Evolutionary conservation across 2,888 invertebrate genomes (phyloP).

Genomic region (Apotomis turbidana): DNA sequence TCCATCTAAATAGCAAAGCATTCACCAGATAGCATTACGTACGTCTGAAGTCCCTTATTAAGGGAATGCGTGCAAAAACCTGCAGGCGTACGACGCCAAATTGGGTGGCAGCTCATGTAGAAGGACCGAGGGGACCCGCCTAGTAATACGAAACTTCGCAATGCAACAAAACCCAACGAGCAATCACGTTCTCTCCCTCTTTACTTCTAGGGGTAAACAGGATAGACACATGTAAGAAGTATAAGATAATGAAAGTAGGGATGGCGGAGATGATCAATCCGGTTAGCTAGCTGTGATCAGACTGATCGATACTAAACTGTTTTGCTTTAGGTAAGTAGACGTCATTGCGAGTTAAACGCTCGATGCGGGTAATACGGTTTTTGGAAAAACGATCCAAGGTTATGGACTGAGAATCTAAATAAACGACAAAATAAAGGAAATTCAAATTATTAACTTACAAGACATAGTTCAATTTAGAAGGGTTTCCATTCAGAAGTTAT

Average conservation of each 20-base stretch:
- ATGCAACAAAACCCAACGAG: conserved; percentile 6
- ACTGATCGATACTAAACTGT: conserved; percentile 43
- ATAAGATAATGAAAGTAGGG: conserved; percentile 11
- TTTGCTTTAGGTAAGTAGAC: conserved; percentile 39
- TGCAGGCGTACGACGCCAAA: conserved; percentile 61
- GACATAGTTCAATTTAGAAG: too few species aligned
- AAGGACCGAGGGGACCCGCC: conserved; percentile 55
- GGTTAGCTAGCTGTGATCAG: conserved; percentile 54
- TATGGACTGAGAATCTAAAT: not conserved
- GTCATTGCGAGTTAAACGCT: conserved; percentile 35
- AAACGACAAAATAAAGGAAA: not conserved
- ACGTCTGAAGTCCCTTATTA: conserved; percentile 54
- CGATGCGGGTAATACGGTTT: conserved; percentile 13
- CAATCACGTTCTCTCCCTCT: conserved; percentile 27
- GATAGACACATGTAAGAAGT: conserved; percentile 21
- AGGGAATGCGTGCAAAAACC: conserved; percentile 69
- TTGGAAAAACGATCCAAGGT: not conserved
- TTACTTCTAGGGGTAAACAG: conserved; percentile 19
- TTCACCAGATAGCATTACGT: conserved; percentile 52
- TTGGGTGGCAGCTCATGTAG: conserved; percentile 67
- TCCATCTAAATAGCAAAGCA: conserved; percentile 38
- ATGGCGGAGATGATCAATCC: conserved; percentile 51
- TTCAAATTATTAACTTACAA: too few species aligned
- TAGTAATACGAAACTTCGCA: conserved; percentile 35
- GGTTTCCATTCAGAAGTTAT: conserved; percentile 1